phyloP scores from a whole-genome alignment of 2,797 vertebrate species.

The Pseudochromis fuscus region DNA sequence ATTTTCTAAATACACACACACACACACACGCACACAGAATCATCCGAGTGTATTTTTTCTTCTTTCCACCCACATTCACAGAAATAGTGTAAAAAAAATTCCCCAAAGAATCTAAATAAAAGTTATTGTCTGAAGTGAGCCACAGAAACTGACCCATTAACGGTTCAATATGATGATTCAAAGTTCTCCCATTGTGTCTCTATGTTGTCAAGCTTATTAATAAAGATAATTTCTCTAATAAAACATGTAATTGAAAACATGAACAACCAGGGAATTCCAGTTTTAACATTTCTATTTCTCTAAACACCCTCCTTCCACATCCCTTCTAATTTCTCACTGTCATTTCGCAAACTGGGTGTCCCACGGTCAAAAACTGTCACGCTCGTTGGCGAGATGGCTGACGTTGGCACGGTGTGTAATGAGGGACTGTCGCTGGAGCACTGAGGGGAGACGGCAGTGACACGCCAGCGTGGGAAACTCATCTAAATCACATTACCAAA shows the following conservation, averaged over 20 bases:
- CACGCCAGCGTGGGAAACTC: slow-evolving; percentile 80
- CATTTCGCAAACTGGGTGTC: slow-evolving; percentile 65
- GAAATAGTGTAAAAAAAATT: neutral
- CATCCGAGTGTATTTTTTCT: neutral
- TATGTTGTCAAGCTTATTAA: neutral
- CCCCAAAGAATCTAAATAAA: neutral
- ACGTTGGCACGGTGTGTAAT: slow-evolving; percentile 80
- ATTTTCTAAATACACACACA: neutral
- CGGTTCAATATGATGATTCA: neutral
- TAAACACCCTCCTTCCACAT: slow-evolving; percentile 29
- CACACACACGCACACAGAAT: slow-evolving; percentile 1
- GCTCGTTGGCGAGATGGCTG: slow-evolving; percentile 67
- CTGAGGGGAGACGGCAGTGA: slow-evolving; percentile 78
- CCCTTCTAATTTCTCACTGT: slow-evolving; percentile 43
- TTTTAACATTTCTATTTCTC: slow-evolving; percentile 38
- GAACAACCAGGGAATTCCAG: slow-evolving; percentile 28
- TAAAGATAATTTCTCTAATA: slow-evolving; percentile 10
- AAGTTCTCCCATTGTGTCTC: neutral
- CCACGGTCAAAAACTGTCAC: slow-evolving; percentile 78
- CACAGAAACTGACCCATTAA: neutral
- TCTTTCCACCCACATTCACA: neutral
- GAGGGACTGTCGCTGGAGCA: slow-evolving; percentile 78
- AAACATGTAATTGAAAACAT: slow-evolving; percentile 28
- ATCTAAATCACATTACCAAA: slow-evolving; percentile 87
- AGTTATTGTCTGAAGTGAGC: neutral